These are phyloP conservation scores for Tanypteryx hageni DNA, from an alignment of 2,888 invertebrate species.

Conservation along the genomic window DNA sequence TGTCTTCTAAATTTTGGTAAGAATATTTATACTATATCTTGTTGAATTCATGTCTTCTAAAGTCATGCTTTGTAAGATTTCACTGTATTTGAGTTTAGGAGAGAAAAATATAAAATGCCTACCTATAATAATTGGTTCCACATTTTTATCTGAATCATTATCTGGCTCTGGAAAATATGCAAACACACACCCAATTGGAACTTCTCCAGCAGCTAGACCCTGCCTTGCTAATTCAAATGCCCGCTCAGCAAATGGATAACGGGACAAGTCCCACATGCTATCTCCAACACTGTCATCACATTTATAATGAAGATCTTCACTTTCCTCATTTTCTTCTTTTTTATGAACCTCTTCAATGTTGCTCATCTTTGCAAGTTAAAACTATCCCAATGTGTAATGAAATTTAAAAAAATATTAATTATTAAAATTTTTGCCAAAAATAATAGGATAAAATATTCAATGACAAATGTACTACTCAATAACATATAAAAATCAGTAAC, in stretches of 20 bases:
- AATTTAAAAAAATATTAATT: not conserved
- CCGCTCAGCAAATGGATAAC: constrained; percentile 73
- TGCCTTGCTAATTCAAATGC: constrained; percentile 87
- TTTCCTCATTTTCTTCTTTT: not conserved
- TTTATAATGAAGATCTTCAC: not conserved
- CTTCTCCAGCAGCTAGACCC: constrained; percentile 90
- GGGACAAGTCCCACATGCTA: constrained; percentile 39
- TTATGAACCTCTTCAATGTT: not conserved
- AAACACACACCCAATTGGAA: constrained; percentile 98
- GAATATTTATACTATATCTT: no score
- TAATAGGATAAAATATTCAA: not conserved
- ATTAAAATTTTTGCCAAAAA: not conserved
- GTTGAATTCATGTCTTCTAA: no score
- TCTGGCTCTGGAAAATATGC: constrained; percentile 75
- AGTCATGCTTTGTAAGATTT: no score
- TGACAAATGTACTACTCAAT: no score
- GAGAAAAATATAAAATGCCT: not conserved
- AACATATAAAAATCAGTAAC: no score
- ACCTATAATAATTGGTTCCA: constrained; percentile 53
- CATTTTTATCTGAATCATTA: not conserved
- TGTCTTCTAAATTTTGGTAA: no score
- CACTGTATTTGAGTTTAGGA: not conserved
- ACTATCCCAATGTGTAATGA: not conserved
- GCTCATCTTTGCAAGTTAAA: not conserved
- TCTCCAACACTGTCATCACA: not conserved